Evolutionary conservation across 1,140 invertebrate genomes (phyloP), one percentile per base, ranked within the genome.

Genomic region (Aphidius gifuensis): DNA sequence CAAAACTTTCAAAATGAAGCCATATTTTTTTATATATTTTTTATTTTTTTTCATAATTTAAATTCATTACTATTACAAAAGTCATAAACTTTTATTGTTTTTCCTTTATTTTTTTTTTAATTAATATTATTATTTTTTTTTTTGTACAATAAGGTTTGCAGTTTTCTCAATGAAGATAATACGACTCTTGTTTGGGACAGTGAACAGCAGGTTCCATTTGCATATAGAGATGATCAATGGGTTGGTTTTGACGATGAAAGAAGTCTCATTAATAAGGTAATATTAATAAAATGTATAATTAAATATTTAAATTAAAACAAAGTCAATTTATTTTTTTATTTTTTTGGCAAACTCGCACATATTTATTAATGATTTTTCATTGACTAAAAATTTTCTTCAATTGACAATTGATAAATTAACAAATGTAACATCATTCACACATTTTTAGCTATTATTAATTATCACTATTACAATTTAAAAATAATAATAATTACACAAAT

Each of bases 111-210:
- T 42, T 6, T 11, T 43, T 55, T 11, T 53, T 39, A 39, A 40
- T 55, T 9, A 46, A 60, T 48, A 23, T 43, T n/a, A 16, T 48
- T 40, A 40, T 48, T 56, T 9, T 9, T 46, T 46, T 39, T 60
- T 46, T 51, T 51, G 16, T 66, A 32, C 23, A 32, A 32, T 32
- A 2, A 88, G 87, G 85, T 98, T 45, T 98, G 96, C 74, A 90
- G 93, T 68, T 96, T 97, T 84, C 79, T 98, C 7, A 88, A 91
- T 51, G 90, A 89, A 69, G 91, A 93, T 62, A 96, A 97, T 73
- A 95, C 94, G 0, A 96, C 93, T 0, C 82, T 97, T 0, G 93
- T 97, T 1, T 97, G 95, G 94, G 94, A 97, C 72, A 96, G 94
- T 67, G 94, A 97, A 76, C 94, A 96, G 75, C 93, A 94, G 82